Evolutionary conservation across 2,797 vertebrate species (phyloP).

Genomic region (Gambusia yucatana): DNA sequence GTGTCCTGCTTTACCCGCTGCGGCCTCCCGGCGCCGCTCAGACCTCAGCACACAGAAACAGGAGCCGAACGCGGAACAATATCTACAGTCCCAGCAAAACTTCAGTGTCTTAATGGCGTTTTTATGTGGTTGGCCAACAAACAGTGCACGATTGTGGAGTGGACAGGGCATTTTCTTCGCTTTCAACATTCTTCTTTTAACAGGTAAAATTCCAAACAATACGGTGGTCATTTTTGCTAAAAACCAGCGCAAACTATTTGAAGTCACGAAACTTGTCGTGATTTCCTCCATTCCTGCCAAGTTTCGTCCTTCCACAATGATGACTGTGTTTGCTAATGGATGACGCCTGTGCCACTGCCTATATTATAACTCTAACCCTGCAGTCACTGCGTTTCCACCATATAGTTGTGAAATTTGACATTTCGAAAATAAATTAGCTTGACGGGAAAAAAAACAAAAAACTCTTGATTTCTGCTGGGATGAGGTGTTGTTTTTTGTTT

Average conservation of each 20-base stretch:
- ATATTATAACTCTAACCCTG: not conserved
- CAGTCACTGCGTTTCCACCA: not conserved
- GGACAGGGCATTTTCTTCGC: not conserved
- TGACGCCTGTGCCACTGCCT: too few species aligned
- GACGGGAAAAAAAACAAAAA: too few species aligned
- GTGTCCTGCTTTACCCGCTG: slow-evolving; percentile 59
- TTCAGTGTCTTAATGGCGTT: not conserved
- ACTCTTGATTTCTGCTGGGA: too few species aligned
- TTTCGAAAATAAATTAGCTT: too few species aligned
- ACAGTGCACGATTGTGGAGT: too few species aligned
- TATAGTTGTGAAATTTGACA: too few species aligned
- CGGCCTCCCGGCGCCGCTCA: slow-evolving; percentile 23
- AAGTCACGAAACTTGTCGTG: not conserved
- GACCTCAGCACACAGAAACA: not conserved
- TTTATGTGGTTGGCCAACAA: not conserved
- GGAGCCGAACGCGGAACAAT: not conserved
- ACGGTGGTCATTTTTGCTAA: not conserved
- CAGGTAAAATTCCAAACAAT: not conserved
- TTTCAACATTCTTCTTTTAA: not conserved
- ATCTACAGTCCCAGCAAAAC: not conserved
- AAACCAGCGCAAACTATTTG: not conserved
- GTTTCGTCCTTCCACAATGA: not conserved
- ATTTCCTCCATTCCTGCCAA: not conserved
- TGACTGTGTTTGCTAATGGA: not conserved
- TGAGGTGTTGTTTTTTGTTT: too few species aligned